These are phyloP conservation scores for Palloptera scutellata DNA, from an alignment of 2,888 invertebrate genomes.

Conservation along the genomic window DNA sequence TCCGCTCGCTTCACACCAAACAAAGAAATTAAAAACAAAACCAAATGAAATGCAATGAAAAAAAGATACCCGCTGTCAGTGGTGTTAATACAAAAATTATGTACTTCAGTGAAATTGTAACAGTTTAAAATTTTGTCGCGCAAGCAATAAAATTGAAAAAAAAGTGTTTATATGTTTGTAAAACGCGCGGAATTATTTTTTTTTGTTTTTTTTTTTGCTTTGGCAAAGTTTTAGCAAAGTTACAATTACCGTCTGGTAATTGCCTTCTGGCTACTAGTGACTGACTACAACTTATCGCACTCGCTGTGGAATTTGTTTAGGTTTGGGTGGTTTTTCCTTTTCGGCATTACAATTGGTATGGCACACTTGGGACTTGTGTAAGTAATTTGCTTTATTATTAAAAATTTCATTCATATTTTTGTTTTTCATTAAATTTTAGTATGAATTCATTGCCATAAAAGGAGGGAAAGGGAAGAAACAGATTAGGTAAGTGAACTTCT, in stretches of 20 bases:
- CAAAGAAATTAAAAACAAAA: background rate
- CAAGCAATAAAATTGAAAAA: conserved; percentile 1
- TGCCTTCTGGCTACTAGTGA: conserved; percentile 55
- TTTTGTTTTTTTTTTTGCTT: too few relatives aligned
- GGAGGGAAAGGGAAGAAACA: too few relatives aligned
- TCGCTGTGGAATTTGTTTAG: background rate
- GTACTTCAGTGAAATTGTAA: conserved; percentile 5
- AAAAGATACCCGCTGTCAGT: background rate
- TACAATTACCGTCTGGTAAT: conserved; percentile 52
- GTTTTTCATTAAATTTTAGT: too few relatives aligned
- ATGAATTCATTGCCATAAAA: too few relatives aligned
- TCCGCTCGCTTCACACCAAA: background rate
- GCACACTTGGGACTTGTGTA: background rate
- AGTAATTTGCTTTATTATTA: too few relatives aligned
- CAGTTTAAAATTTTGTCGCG: conserved; percentile 6
- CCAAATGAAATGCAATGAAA: conserved; percentile 5
- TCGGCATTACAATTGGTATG: background rate
- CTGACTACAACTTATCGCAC: background rate
- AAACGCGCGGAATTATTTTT: background rate
- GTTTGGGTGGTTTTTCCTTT: background rate
- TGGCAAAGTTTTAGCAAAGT: conserved; percentile 6
- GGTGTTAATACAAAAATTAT: background rate
- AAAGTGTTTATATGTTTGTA: background rate
- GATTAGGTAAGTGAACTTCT: too few relatives aligned
- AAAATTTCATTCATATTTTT: too few relatives aligned